Conservation (phyloP, 2,797 vertebrate genomes). For the Schizopygopsis malacanthus region DNA sequence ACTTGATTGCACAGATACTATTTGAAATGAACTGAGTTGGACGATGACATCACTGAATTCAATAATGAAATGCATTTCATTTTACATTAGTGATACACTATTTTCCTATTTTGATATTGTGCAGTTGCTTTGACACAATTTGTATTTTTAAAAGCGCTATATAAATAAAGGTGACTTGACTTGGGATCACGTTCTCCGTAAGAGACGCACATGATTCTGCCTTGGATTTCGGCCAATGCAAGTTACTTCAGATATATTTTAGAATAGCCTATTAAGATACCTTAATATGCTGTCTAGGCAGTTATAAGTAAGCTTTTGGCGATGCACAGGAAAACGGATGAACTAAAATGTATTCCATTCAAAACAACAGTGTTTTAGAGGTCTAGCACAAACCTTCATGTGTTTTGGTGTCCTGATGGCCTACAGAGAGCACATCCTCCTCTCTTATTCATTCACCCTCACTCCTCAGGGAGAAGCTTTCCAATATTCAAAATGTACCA, state of each 20-base stretch:
- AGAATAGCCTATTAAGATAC: neutral
- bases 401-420: constrained; percentile 42
- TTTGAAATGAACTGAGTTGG: no score
- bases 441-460: constrained; percentile 24
- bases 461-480: constrained; percentile 25
- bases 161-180: no score
- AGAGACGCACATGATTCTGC: no score
- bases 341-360: constrained; percentile 13
- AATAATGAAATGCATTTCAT: no score
- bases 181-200: neutral
- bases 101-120: no score
- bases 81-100: no score
- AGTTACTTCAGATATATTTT: neutral
- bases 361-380: constrained; percentile 29
- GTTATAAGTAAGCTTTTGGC: neutral
- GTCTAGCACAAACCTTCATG: constrained; percentile 40
- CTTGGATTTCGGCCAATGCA: neutral
- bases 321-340: constrained; percentile 12
- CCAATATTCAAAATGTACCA: constrained; percentile 43
- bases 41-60: no score
- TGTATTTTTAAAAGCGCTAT: no score
- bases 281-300: neutral
- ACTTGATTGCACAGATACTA: no score
- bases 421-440: constrained; percentile 57
- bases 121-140: no score